Evolutionary conservation across 2,888 invertebrate species (phyloP).

Genomic region (Sisyra terminalis): DNA sequence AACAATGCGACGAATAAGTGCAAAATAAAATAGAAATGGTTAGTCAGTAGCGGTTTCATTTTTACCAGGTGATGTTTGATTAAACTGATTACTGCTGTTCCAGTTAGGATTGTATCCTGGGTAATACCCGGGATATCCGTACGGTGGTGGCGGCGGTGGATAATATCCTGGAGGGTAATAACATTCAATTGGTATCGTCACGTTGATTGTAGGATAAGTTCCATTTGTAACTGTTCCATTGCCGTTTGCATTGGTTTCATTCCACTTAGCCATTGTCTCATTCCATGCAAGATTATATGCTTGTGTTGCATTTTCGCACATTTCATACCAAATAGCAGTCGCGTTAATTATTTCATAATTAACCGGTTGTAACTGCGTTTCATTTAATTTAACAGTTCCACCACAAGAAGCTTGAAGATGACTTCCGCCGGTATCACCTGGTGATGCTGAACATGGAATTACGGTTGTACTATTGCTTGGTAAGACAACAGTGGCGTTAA

Average conservation of each 20-base stretch:
- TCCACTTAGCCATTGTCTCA: neutral
- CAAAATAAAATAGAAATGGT: no score
- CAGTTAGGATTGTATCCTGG: no score
- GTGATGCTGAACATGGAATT: constrained; percentile 5
- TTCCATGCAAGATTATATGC: neutral
- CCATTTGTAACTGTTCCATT: neutral
- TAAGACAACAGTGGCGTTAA: constrained; percentile 7
- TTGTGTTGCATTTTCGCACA: constrained; percentile 1
- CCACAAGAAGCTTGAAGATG: constrained; percentile 2
- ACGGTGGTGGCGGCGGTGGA: constrained; percentile 1
- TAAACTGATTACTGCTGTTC: no score
- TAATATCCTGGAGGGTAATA: neutral
- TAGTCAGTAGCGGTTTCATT: neutral
- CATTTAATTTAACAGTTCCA: constrained; percentile 3
- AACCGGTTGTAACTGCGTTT: constrained; percentile 4
- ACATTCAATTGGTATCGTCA: neutral
- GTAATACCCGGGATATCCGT: neutral
- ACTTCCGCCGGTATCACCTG: neutral
- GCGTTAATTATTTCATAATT: constrained; percentile 5
- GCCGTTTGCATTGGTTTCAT: neutral
- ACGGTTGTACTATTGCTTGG: constrained; percentile 7
- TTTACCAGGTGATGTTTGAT: neutral
- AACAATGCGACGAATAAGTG: no score
- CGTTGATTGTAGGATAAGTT: neutral
- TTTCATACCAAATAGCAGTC: neutral